These are phyloP conservation scores for Acanthisitta chloris DNA, from an alignment of 2,113 vertebrate species.

Conservation along the genomic window DNA sequence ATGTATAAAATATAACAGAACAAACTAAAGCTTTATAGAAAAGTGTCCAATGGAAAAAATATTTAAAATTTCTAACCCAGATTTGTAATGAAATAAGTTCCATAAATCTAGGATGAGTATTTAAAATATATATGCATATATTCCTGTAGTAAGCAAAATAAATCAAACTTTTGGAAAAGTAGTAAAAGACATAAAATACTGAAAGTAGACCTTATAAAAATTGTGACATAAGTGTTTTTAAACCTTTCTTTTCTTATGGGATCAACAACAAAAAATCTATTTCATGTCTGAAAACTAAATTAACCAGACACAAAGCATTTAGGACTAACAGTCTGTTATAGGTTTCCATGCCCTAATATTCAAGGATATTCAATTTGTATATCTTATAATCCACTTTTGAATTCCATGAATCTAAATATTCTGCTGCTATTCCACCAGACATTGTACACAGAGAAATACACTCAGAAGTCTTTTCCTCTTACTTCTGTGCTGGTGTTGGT, in stretches of 20 bases:
- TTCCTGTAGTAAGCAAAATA: background rate
- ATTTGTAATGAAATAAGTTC: background rate
- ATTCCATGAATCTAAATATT: background rate
- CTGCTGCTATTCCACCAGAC: background rate
- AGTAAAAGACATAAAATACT: background rate
- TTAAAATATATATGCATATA: background rate
- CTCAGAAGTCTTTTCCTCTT: background rate
- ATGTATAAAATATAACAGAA: background rate
- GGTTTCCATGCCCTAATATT: background rate
- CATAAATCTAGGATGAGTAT: background rate
- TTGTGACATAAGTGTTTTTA: background rate
- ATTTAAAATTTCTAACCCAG: rapidly evolving
- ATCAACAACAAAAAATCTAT: background rate
- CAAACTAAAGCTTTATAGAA: background rate
- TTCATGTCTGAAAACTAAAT: background rate
- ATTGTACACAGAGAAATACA: background rate
- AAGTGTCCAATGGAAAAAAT: background rate
- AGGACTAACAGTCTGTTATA: background rate
- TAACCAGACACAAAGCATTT: background rate
- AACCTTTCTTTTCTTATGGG: background rate
- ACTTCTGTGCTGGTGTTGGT: background rate
- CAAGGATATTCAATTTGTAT: background rate
- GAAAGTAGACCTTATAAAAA: background rate
- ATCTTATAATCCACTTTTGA: background rate
- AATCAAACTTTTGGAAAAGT: background rate